A percentile compares a stretch with the other conserved stretches of the same genome.
Conservation (phyloP, 2,113 vertebrate species). For the Hemibagrus wyckioides region DNA sequence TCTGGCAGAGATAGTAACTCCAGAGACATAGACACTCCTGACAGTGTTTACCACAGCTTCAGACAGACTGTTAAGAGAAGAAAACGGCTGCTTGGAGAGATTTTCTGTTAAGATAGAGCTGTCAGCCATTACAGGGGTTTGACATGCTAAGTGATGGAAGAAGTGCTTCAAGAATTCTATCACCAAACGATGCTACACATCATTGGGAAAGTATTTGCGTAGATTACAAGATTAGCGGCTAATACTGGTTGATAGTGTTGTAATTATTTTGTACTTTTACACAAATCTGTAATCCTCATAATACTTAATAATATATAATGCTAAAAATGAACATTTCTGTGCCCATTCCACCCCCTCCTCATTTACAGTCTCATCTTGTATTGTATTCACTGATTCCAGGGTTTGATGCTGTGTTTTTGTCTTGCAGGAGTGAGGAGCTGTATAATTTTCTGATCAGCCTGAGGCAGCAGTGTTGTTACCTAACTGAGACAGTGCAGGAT, state of each 20-base stretch:
- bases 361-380: neutral
- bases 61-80: constrained; percentile 73
- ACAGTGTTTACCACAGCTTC: constrained; percentile 73
- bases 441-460: constrained; percentile 83
- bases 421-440: constrained; percentile 83
- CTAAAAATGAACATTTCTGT: neutral
- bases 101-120: constrained; percentile 71
- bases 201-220: constrained; percentile 23
- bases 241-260: neutral
- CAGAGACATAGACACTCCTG: constrained; percentile 51
- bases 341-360: too few relatives aligned
- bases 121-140: constrained; percentile 47
- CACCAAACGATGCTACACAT: constrained; percentile 20
- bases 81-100: constrained; percentile 60
- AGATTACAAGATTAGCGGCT: neutral
- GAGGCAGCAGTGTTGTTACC: constrained; percentile 81
- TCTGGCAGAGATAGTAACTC: constrained; percentile 65
- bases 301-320: neutral
- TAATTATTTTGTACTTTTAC: neutral
- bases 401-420: constrained; percentile 14
- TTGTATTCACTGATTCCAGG: neutral
- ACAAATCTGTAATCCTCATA: neutral
- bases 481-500: constrained; percentile 80
- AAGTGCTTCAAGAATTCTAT: constrained; percentile 44
- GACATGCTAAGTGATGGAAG: constrained; percentile 50